Conservation (phyloP, 2,113 vertebrate genomes). For the Zingel zingel region DNA sequence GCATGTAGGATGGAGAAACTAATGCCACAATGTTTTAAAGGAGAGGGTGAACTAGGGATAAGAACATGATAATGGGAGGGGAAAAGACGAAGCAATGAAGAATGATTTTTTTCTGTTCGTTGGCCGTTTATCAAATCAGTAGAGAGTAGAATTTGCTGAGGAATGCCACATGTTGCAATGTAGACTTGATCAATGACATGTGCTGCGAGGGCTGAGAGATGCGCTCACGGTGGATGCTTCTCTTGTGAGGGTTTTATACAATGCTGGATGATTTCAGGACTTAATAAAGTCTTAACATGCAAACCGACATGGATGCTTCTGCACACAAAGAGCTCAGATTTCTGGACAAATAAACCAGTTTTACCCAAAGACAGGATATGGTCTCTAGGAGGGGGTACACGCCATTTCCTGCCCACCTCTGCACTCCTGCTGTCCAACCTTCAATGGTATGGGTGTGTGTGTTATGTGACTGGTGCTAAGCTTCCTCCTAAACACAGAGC, state of each 20-base stretch:
- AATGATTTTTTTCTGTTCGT: constrained; percentile 64
- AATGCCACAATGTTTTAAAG: neutral
- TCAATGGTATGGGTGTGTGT: constrained; percentile 58
- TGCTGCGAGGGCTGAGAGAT: constrained; percentile 53
- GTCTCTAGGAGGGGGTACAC: constrained; percentile 71
- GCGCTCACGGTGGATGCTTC: constrained; percentile 21
- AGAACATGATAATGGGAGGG: constrained; percentile 20
- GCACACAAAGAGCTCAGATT: constrained; percentile 49
- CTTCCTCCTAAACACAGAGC: constrained; percentile 69
- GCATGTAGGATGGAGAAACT: constrained; percentile 1
- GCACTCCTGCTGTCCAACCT: constrained; percentile 63
- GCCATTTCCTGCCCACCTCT: constrained; percentile 76
- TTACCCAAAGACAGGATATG: constrained; percentile 76
- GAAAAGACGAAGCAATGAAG: constrained; percentile 14
- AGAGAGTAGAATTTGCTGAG: constrained; percentile 67
- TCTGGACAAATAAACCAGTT: constrained; percentile 72
- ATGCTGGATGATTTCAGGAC: neutral
- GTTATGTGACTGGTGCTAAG: constrained; percentile 49
- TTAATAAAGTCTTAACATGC: neutral
- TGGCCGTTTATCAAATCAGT: constrained; percentile 70
- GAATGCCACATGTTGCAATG: constrained; percentile 73
- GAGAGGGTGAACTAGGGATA: constrained; percentile 37
- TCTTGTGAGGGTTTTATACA: constrained; percentile 6
- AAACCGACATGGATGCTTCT: neutral
- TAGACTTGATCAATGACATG: constrained; percentile 70